Percentiles rank a stretch among this genome's conserved stretches.
Evolutionary conservation across 1,140 invertebrate species (phyloP).

Genomic region (Drosophila truncata): DNA sequence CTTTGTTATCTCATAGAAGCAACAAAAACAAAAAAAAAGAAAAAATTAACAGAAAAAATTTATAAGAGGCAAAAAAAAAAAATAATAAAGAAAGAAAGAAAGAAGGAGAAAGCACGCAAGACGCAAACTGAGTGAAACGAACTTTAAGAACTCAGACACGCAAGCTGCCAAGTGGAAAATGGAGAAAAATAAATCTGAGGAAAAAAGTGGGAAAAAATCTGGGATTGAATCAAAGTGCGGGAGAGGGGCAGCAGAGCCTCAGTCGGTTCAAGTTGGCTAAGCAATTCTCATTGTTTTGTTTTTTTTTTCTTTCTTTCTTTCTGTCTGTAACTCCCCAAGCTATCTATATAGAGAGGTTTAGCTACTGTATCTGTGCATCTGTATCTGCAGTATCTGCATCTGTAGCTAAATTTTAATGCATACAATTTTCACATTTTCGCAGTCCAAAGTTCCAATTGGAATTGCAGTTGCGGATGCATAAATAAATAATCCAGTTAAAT

Average conservation of each 20-base stretch:
- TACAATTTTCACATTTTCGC: constrained; percentile 63
- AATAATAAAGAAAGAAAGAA: not conserved
- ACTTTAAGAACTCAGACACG: constrained; percentile 65
- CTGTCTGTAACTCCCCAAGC: not conserved
- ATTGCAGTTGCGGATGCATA: constrained; percentile 30
- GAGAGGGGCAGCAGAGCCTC: not conserved
- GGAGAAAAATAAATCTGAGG: constrained; percentile 4
- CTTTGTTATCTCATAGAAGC: constrained; percentile 62
- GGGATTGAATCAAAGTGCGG: constrained; percentile 28
- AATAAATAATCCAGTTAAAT: constrained; percentile 44
- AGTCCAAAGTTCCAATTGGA: constrained; percentile 40
- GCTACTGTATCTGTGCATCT: constrained; percentile 22
- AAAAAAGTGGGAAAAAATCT: constrained; percentile 7
- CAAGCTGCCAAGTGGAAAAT: constrained; percentile 16
- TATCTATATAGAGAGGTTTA: not conserved
- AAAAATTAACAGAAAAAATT: constrained; percentile 2
- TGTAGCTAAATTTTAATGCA: constrained; percentile 49
- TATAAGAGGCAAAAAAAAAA: not conserved
- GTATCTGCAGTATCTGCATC: constrained; percentile 7
- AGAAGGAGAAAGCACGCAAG: constrained; percentile 35
- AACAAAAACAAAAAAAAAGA: constrained; percentile 1
- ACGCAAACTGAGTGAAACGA: constrained; percentile 51
- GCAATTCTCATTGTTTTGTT: constrained; percentile 54
- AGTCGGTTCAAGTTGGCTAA: constrained; percentile 68
- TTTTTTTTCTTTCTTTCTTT: constrained; percentile 7